phyloP scores from a whole-genome alignment of 1,140 invertebrate species.

The Drosophila ficusphila region DNA sequence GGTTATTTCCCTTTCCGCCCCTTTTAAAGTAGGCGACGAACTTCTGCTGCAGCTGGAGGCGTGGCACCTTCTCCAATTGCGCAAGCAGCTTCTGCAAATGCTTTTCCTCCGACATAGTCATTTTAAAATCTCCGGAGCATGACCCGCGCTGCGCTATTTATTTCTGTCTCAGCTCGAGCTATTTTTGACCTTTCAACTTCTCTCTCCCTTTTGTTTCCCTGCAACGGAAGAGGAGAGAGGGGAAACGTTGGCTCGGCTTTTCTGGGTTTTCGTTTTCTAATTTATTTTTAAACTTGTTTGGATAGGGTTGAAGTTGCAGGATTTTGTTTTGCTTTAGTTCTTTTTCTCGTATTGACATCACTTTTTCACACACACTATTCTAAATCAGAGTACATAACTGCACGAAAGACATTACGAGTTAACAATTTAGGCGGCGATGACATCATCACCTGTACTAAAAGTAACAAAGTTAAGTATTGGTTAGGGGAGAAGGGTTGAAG shows the following conservation, averaged over 20 bases:
- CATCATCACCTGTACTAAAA: constrained; percentile 19
- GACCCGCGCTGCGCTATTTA: constrained; percentile 8
- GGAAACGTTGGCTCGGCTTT: constrained; percentile 70
- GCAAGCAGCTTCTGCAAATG: constrained; percentile 45
- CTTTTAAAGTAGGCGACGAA: constrained; percentile 39
- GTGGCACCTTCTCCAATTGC: constrained; percentile 42
- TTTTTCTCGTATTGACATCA: constrained; percentile 20
- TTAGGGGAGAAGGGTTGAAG: constrained; percentile 10
- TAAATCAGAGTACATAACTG: constrained; percentile 21
- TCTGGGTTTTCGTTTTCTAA: constrained; percentile 43
- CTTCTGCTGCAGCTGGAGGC: constrained; percentile 28
- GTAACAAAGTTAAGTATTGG: constrained; percentile 11
- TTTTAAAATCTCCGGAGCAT: constrained; percentile 13
- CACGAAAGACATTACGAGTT: constrained; percentile 14
- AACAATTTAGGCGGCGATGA: constrained; percentile 20
- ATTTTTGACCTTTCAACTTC: constrained; percentile 25
- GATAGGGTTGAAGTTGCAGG: constrained; percentile 6
- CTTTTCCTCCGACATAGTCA: constrained; percentile 37
- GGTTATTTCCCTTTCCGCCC: background rate
- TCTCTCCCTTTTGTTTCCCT: constrained; percentile 56
- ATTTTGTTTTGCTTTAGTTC: constrained; percentile 17
- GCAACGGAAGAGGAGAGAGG: constrained; percentile 79
- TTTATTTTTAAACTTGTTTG: constrained; percentile 26
- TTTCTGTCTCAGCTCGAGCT: constrained; percentile 29
- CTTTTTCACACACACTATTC: constrained; percentile 43